Evolutionary conservation across 2,888 invertebrate genomes (phyloP).

Genomic region (Pristionchus maxplancki): DNA sequence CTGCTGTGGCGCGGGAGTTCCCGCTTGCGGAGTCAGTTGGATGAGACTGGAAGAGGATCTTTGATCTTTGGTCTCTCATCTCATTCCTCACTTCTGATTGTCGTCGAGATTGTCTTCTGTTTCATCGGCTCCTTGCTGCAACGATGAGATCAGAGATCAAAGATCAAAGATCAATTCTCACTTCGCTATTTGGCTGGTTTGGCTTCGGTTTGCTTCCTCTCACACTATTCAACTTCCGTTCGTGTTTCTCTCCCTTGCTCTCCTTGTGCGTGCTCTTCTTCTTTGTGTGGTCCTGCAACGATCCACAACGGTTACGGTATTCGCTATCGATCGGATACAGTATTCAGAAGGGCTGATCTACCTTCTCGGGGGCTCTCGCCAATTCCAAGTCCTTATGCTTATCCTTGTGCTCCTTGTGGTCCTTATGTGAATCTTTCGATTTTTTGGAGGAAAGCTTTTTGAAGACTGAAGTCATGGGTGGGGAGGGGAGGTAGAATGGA

Average conservation of each 20-base stretch:
- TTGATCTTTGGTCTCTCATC: slow-evolving; percentile 29
- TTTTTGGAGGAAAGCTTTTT: background rate
- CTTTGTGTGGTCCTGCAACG: background rate
- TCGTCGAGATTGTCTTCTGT: slow-evolving; percentile 30
- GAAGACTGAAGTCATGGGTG: background rate
- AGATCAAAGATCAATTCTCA: slow-evolving; percentile 14
- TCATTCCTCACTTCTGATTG: slow-evolving; percentile 24
- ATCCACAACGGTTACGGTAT: background rate
- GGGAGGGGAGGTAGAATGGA: background rate
- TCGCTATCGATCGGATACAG: background rate
- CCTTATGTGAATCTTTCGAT: background rate
- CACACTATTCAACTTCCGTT: background rate
- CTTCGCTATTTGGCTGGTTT: background rate
- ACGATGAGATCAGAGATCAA: background rate
- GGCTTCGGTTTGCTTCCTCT: slow-evolving; percentile 18
- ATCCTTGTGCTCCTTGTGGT: background rate
- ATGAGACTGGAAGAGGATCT: background rate
- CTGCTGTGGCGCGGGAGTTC: slow-evolving; percentile 22
- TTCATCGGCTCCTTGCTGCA: background rate
- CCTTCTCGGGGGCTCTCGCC: background rate
- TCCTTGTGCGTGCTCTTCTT: background rate
- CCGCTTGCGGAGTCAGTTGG: slow-evolving; percentile 12
- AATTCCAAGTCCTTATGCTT: background rate
- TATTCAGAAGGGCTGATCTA: background rate
- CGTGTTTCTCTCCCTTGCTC: background rate